Conservation (phyloP, 2,113 vertebrate species). For the Donacobius atricapilla region DNA sequence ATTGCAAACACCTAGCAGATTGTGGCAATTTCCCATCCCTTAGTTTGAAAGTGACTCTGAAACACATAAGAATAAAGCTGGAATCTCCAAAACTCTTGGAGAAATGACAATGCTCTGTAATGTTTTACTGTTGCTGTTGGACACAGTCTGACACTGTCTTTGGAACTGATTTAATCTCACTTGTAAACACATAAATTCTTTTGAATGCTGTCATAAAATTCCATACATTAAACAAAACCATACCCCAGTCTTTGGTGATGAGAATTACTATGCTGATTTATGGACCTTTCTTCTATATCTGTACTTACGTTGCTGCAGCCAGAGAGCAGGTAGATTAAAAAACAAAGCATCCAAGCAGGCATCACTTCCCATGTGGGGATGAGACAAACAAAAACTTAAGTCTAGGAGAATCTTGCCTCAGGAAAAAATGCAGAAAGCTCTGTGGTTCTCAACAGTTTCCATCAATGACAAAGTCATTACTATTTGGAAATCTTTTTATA, state of each 20-base stretch:
- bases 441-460: not conserved
- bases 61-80: not conserved
- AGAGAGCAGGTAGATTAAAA: not conserved
- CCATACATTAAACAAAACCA: not conserved
- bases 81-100: not conserved
- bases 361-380: not conserved
- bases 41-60: not conserved
- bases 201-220: not conserved
- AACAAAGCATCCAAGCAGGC: not conserved
- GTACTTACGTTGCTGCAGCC: not conserved
- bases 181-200: slow-evolving; percentile 24
- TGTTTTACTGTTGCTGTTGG: not conserved
- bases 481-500: not conserved
- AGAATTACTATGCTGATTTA: slow-evolving; percentile 8
- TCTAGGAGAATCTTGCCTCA: not conserved
- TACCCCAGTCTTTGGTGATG: not conserved
- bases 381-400: not conserved
- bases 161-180: slow-evolving; percentile 18
- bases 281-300: not conserved
- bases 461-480: not conserved
- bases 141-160: not conserved
- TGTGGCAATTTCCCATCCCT: not conserved
- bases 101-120: not conserved
- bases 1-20: not conserved
- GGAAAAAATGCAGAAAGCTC: not conserved